Evolutionary conservation across 53 echinoderm and acorn worm genomes (phyloP).

Genomic region (Apostichopus leukothele): DNA sequence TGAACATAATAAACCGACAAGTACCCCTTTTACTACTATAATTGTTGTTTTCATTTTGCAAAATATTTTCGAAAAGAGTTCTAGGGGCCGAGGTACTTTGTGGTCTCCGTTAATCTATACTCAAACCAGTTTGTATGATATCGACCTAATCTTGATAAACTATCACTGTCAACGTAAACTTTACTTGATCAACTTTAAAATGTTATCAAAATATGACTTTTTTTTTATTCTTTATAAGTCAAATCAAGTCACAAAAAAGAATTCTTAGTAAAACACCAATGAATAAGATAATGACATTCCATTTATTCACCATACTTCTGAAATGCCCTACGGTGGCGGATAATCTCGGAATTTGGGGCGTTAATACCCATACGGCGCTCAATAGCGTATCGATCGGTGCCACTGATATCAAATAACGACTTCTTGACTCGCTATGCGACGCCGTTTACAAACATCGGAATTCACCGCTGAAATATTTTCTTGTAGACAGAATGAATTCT

Average conservation of each 20-base stretch:
- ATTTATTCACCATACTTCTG: neutral
- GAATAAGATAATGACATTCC: slow-evolving; percentile 31
- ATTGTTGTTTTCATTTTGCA: neutral
- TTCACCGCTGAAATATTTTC: neutral
- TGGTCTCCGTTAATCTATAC: neutral
- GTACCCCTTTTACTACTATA: too few relatives aligned
- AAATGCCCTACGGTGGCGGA: slow-evolving; percentile 30
- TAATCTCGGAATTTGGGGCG: slow-evolving; percentile 29
- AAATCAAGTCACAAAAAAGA: neutral
- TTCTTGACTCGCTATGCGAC: slow-evolving; percentile 8
- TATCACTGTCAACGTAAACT: slow-evolving; percentile 26
- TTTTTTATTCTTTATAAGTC: neutral
- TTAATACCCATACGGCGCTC: slow-evolving; percentile 12
- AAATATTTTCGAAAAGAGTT: slow-evolving; percentile 5
- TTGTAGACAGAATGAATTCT: neutral
- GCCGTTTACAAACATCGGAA: neutral
- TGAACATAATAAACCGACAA: too few relatives aligned
- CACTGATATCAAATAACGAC: slow-evolving; percentile 32
- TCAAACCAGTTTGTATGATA: neutral
- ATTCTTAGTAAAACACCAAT: slow-evolving; percentile 8
- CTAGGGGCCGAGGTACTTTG: slow-evolving; percentile 15
- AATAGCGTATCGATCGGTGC: slow-evolving; percentile 19
- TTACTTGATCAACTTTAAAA: slow-evolving; percentile 28
- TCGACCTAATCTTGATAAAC: slow-evolving; percentile 14
- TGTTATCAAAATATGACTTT: slow-evolving; percentile 37